Conservation (phyloP, 2,888 invertebrate species). For the Helleia helle region DNA sequence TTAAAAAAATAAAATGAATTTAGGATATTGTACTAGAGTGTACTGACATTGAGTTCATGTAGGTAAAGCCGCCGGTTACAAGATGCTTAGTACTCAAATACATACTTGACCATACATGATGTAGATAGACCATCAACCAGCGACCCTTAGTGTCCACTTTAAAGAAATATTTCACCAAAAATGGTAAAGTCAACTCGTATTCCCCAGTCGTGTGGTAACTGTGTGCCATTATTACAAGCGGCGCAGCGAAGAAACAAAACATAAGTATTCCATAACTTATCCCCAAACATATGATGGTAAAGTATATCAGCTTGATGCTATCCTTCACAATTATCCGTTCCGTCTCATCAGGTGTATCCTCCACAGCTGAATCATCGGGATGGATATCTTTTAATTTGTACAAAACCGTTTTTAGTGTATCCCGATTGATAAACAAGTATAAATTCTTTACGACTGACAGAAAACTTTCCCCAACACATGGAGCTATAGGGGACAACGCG, state of each 20-base stretch:
- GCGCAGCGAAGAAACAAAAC: slow-evolving; percentile 32
- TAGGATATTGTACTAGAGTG: too few species aligned
- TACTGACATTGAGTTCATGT: too few species aligned
- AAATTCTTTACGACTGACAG: neutral
- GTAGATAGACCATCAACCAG: slow-evolving; percentile 39
- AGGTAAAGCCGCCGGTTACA: too few species aligned
- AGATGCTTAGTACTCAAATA: slow-evolving; percentile 19
- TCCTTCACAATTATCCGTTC: slow-evolving; percentile 25
- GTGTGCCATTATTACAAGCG: slow-evolving; percentile 32
- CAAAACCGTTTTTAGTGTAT: neutral
- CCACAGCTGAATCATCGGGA: too few species aligned
- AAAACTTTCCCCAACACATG: neutral
- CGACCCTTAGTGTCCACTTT: slow-evolving; percentile 29
- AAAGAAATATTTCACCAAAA: slow-evolving; percentile 38
- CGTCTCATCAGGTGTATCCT: neutral
- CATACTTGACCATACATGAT: slow-evolving; percentile 46
- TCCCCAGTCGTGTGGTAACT: slow-evolving; percentile 30
- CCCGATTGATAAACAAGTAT: neutral
- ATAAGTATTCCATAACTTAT: slow-evolving; percentile 27
- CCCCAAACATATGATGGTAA: slow-evolving; percentile 26
- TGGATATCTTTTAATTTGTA: neutral
- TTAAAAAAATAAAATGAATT: too few species aligned
- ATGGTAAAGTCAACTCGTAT: slow-evolving; percentile 35
- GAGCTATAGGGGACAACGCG: neutral
- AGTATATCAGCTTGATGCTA: slow-evolving; percentile 29